These are phyloP conservation scores for Diabrotica balteata DNA, from an alignment of 2,888 invertebrate genomes.

Conservation along the genomic window DNA sequence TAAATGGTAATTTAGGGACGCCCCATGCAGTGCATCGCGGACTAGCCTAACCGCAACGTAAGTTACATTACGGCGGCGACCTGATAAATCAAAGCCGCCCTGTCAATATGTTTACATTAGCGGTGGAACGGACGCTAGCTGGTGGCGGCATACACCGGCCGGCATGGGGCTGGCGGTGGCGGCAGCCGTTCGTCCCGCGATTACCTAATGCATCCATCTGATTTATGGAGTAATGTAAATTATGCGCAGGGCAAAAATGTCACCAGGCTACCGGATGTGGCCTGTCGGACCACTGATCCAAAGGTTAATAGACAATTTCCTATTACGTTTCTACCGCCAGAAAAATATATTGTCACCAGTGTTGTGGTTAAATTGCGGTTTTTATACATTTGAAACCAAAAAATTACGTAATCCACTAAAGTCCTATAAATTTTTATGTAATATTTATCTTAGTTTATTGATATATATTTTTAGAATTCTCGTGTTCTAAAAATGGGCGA, in stretches of 20 bases:
- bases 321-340: no score
- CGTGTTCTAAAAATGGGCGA: no score
- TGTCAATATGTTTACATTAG: slow-evolving; percentile 57
- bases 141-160: neutral
- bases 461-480: no score
- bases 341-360: no score
- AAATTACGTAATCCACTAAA: no score
- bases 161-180: neutral
- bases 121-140: slow-evolving; percentile 43
- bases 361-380: no score
- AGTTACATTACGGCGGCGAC: slow-evolving; percentile 45
- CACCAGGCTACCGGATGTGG: slow-evolving; percentile 36
- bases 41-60: slow-evolving; percentile 30
- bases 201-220: slow-evolving; percentile 48
- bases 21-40: neutral
- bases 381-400: no score
- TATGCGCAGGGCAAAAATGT: slow-evolving; percentile 48
- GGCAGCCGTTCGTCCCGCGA: slow-evolving; percentile 33
- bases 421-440: no score
- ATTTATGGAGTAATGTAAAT: slow-evolving; percentile 55
- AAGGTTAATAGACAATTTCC: slow-evolving; percentile 9
- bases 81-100: slow-evolving; percentile 52
- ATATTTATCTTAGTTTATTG: no score
- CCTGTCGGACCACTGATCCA: slow-evolving; percentile 12
- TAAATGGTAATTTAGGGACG: neutral